Percentiles rank a stretch among this genome's conserved stretches.
Evolutionary conservation across 2,888 invertebrate genomes (phyloP).

Genomic region (Sphaeridia pumilis): DNA sequence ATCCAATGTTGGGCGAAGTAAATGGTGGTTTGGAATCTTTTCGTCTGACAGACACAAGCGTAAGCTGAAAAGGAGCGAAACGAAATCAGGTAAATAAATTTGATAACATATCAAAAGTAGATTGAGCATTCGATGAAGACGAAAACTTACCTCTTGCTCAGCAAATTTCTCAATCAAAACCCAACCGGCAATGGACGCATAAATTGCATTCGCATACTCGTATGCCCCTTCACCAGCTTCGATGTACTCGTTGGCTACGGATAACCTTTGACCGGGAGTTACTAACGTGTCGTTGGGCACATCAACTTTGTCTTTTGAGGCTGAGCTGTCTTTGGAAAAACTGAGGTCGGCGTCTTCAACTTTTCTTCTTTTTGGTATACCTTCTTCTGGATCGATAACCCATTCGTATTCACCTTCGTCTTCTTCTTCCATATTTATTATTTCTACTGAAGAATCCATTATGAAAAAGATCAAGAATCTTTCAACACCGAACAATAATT

Average conservation of each 20-base stretch:
- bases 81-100: neutral
- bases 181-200: constrained; percentile 25
- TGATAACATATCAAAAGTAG: neutral
- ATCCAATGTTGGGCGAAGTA: constrained; percentile 26
- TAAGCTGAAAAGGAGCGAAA: constrained; percentile 22
- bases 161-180: constrained; percentile 27
- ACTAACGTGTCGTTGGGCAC: neutral
- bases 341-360: neutral
- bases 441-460: too few species aligned
- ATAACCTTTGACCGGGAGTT: constrained; percentile 24
- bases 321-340: neutral
- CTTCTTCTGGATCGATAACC: constrained; percentile 10
- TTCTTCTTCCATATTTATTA: neutral
- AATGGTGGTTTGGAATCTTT: constrained; percentile 25
- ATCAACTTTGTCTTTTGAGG: neutral
- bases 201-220: constrained; percentile 30
- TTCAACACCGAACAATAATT: too few species aligned
- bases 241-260: constrained; percentile 31
- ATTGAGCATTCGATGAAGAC: neutral
- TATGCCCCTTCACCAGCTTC: constrained; percentile 34
- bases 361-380: constrained; percentile 7
- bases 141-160: constrained; percentile 25
- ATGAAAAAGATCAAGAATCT: too few species aligned
- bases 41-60: constrained; percentile 24
- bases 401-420: constrained; percentile 10